A percentile compares a stretch with the other conserved stretches of the same genome.
Conservation (phyloP, 1,140 invertebrate genomes). For the Drosophila auraria region DNA sequence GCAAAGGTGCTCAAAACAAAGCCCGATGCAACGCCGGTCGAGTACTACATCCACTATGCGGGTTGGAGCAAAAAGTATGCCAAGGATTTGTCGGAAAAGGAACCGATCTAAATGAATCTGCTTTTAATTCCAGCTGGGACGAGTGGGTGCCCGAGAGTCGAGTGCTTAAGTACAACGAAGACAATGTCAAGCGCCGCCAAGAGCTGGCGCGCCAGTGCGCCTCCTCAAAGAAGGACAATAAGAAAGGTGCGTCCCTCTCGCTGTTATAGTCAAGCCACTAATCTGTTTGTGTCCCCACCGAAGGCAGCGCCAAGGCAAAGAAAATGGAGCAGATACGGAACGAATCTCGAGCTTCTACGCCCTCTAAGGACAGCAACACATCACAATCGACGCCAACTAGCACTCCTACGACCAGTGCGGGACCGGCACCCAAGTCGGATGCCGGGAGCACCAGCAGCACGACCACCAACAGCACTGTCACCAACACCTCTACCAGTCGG, state of each 20-base stretch:
- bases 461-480: slow-evolving; percentile 25
- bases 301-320: slow-evolving; percentile 72
- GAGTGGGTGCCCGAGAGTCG: slow-evolving; percentile 98
- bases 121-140: slow-evolving; percentile 92
- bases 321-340: slow-evolving; percentile 74
- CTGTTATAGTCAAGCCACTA: neutral
- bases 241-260: slow-evolving; percentile 85
- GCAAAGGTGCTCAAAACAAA: slow-evolving; percentile 96
- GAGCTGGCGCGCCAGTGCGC: slow-evolving; percentile 90
- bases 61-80: slow-evolving; percentile 99
- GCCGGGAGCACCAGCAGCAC: slow-evolving; percentile 16
- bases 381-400: slow-evolving; percentile 33
- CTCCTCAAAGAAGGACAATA: slow-evolving; percentile 89
- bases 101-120: slow-evolving; percentile 1
- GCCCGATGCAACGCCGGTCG: slow-evolving; percentile 92
- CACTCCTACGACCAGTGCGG: slow-evolving; percentile 22
- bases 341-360: slow-evolving; percentile 89
- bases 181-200: slow-evolving; percentile 95
- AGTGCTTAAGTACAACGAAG: slow-evolving; percentile 96
- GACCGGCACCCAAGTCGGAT: slow-evolving; percentile 38
- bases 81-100: neutral
- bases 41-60: slow-evolving; percentile 98
- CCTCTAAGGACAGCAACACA: slow-evolving; percentile 84
- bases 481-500: slow-evolving; percentile 49
- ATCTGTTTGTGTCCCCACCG: neutral